Evolutionary conservation across 2,797 vertebrate genomes (phyloP).

Genomic region (Coregonus ussuriensis): DNA sequence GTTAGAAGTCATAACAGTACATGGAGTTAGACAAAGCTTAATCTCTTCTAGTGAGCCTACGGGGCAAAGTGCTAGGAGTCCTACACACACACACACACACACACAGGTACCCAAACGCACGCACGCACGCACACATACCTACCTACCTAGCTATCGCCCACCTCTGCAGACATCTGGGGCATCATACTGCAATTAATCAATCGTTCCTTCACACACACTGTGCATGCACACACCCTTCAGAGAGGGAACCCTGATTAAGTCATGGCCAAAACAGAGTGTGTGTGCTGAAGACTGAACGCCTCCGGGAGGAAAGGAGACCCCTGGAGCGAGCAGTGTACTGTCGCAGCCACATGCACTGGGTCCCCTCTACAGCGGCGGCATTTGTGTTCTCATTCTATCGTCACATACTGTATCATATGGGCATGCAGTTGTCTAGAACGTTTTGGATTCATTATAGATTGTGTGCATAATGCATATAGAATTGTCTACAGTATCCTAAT

Average conservation of each 20-base stretch:
- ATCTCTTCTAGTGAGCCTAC: conserved; percentile 14
- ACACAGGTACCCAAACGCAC: not conserved
- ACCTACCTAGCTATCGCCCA: not conserved
- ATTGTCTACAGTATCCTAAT: not conserved
- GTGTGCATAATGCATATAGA: too few relatives aligned
- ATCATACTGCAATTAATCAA: not conserved
- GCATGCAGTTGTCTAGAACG: not conserved
- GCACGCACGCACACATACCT: not conserved
- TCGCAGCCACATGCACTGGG: conserved; percentile 39
- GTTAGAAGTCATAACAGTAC: not conserved
- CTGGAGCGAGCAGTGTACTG: conserved; percentile 30
- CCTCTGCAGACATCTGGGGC: not conserved
- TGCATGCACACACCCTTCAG: conserved; percentile 39
- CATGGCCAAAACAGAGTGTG: conserved; percentile 56
- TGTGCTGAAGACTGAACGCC: conserved; percentile 13
- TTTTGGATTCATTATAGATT: too few relatives aligned
- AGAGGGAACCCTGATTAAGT: too few relatives aligned
- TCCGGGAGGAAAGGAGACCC: conserved; percentile 41
- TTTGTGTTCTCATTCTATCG: not conserved
- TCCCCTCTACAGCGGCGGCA: conserved; percentile 16
- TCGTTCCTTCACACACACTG: conserved; percentile 6
- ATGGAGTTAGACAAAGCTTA: conserved; percentile 1
- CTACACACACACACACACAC: conserved; percentile 23
- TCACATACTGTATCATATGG: not conserved
- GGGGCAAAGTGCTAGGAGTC: conserved; percentile 10